These are phyloP conservation scores for Episyrphus balteatus DNA, from an alignment of 1,140 invertebrate species.

Conservation along the genomic window DNA sequence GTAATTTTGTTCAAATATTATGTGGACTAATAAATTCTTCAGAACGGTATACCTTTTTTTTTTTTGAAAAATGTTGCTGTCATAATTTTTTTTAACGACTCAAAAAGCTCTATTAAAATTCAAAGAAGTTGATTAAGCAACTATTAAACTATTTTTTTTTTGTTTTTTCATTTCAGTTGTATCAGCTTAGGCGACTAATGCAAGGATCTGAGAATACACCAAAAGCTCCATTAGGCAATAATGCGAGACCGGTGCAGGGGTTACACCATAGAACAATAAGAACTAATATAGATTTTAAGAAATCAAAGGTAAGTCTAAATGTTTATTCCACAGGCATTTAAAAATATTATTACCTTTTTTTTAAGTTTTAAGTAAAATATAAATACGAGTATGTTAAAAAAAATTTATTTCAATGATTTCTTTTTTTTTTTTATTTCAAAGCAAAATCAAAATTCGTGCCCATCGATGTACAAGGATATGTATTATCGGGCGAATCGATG, in stretches of 20 bases:
- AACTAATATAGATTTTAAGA: conserved; percentile 93
- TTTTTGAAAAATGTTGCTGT: too few species aligned
- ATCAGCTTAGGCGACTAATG: conserved; percentile 73
- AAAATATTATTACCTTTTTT: conserved; percentile 1
- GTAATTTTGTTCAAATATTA: too few species aligned
- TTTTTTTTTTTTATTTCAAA: conserved; percentile 18
- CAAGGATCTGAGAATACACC: conserved; percentile 72
- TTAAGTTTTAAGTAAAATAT: not conserved
- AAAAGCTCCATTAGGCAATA: conserved; percentile 86
- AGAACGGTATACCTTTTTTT: too few species aligned
- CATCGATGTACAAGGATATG: conserved; percentile 60
- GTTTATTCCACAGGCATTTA: not conserved
- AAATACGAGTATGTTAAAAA: too few species aligned
- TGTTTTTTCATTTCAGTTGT: conserved; percentile 49
- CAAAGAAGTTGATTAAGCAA: too few species aligned
- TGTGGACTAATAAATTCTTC: too few species aligned
- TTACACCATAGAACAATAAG: conserved; percentile 84
- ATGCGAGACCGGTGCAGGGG: conserved; percentile 80
- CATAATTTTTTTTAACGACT: too few species aligned
- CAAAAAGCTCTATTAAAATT: too few species aligned
- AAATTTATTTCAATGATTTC: not conserved
- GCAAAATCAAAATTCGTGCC: conserved; percentile 50
- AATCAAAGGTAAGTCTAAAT: conserved; percentile 41
- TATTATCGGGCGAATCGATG: conserved; percentile 44
- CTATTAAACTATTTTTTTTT: not conserved